These are phyloP conservation scores for Cariama cristata DNA, from an alignment of 2,113 vertebrate genomes.

Conservation along the genomic window DNA sequence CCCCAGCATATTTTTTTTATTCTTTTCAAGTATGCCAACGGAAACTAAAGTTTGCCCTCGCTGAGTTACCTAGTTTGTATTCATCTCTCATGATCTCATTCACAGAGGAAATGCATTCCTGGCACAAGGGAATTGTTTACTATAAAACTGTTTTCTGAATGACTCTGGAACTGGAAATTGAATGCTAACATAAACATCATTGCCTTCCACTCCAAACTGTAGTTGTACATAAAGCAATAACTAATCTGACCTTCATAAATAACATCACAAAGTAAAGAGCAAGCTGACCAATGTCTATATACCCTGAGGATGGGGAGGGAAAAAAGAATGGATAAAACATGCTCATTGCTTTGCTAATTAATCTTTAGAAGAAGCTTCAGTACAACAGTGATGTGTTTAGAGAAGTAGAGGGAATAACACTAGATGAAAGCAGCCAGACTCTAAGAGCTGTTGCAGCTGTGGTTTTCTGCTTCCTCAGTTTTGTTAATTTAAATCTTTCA, in stretches of 20 bases:
- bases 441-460: not conserved
- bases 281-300: not conserved
- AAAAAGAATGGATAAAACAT: not conserved
- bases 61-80: not conserved
- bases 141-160: conserved; percentile 40
- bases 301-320: not conserved
- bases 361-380: not conserved
- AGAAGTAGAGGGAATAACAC: not conserved
- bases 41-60: not conserved
- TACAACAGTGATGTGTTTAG: not conserved
- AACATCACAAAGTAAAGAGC: not conserved
- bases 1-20: not conserved
- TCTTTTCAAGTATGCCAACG: not conserved
- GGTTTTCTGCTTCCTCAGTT: not conserved
- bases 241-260: conserved; percentile 26
- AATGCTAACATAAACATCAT: not conserved
- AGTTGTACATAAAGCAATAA: not conserved
- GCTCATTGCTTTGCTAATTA: conserved; percentile 18
- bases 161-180: not conserved
- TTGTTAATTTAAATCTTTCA: conserved; percentile 13
- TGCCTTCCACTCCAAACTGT: not conserved
- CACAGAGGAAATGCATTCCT: not conserved
- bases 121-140: conserved; percentile 24
- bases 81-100: not conserved
- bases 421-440: not conserved